A percentile compares a stretch with the other conserved stretches of the same genome.
phyloP scores from a whole-genome alignment of 2,113 vertebrate genomes.

The Catharus bicknelli region DNA sequence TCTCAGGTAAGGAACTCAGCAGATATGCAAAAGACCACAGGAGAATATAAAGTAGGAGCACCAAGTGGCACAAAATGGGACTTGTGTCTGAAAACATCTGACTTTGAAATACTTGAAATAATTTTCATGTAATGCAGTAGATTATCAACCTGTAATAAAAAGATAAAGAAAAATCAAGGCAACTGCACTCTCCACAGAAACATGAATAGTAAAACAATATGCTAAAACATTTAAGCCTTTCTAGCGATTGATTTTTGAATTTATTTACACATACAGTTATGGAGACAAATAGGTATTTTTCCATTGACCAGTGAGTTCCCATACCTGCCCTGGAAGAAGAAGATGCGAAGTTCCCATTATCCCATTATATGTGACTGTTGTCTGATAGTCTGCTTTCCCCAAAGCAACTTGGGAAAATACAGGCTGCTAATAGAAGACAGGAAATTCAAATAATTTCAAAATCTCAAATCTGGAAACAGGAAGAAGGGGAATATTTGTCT shows the following conservation, averaged over 20 bases:
- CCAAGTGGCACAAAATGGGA: background rate
- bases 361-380: background rate
- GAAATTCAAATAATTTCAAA: background rate
- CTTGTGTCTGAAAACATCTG: background rate
- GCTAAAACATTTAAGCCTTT: background rate
- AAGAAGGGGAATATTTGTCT: background rate
- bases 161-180: background rate
- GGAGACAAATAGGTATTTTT: background rate
- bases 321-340: fast-evolving
- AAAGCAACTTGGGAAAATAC: background rate
- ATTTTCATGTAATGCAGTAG: background rate
- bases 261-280: background rate
- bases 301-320: background rate
- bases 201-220: fast-evolving
- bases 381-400: background rate
- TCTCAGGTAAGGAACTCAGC: background rate
- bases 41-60: background rate
- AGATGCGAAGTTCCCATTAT: background rate
- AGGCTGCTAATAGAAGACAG: background rate
- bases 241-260: background rate
- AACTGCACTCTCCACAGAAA: background rate
- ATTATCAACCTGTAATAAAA: background rate
- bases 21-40: background rate
- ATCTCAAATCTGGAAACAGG: background rate
- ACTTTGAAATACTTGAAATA: background rate